These are phyloP conservation scores for Danaus melanippus DNA, from an alignment of 1,140 invertebrate species.

Conservation along the genomic window DNA sequence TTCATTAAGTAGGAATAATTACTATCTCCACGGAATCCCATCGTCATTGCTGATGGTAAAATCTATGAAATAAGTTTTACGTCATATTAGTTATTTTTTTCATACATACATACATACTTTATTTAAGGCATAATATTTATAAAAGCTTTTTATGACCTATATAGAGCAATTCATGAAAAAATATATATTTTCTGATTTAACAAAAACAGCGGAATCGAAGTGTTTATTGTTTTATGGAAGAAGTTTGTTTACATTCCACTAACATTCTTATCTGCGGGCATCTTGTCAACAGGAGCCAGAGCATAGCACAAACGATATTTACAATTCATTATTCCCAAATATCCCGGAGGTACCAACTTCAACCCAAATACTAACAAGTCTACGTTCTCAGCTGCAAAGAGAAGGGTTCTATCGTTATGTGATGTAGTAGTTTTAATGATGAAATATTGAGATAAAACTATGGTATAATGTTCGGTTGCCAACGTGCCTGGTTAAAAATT, in stretches of 20 bases:
- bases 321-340: slow-evolving; percentile 44
- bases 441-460: too few relatives aligned
- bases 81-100: not conserved
- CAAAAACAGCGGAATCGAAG: too few relatives aligned
- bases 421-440: too few relatives aligned
- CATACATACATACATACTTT: too few relatives aligned
- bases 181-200: too few relatives aligned
- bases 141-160: too few relatives aligned
- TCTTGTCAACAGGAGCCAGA: slow-evolving; percentile 32
- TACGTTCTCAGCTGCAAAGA: slow-evolving; percentile 22
- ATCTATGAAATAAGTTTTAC: slow-evolving; percentile 17
- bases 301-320: slow-evolving; percentile 30
- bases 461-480: too few relatives aligned
- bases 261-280: slow-evolving; percentile 32
- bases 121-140: too few relatives aligned
- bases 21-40: slow-evolving; percentile 23
- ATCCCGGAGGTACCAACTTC: slow-evolving; percentile 38
- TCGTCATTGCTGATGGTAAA: slow-evolving; percentile 17
- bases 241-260: slow-evolving; percentile 4
- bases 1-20: slow-evolving; percentile 21
- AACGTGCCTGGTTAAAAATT: too few relatives aligned
- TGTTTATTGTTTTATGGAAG: too few relatives aligned
- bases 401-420: too few relatives aligned
- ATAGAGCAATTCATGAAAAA: too few relatives aligned
- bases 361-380: slow-evolving; percentile 29